Conservation (phyloP, 1,140 invertebrate species). For the Drosophila tsacasi region DNA sequence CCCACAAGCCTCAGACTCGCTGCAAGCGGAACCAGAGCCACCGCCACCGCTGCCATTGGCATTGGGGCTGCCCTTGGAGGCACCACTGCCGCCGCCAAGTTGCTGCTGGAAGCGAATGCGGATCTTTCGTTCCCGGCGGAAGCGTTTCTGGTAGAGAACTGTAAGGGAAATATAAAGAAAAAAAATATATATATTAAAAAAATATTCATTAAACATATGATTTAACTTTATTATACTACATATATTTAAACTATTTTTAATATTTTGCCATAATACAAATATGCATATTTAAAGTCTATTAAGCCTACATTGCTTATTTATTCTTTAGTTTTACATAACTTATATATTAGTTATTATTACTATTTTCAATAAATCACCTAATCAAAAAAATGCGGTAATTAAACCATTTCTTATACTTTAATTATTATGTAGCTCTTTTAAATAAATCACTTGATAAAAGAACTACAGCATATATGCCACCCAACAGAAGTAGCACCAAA, state of each 20-base stretch:
- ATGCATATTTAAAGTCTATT: neutral
- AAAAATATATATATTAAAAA: neutral
- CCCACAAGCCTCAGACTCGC: conserved; percentile 49
- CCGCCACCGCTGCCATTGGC: conserved; percentile 51
- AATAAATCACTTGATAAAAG: neutral
- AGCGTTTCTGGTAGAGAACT: conserved; percentile 94
- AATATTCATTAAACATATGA: too few species aligned
- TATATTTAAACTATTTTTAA: neutral
- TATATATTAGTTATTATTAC: neutral
- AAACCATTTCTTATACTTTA: neutral
- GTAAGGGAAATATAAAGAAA: conserved; percentile 77
- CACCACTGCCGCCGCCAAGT: conserved; percentile 87
- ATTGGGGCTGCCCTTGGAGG: conserved; percentile 48
- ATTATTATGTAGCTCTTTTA: neutral
- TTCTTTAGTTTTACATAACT: neutral
- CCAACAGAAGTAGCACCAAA: neutral
- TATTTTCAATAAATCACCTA: too few species aligned
- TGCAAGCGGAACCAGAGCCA: conserved; percentile 39
- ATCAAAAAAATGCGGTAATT: too few species aligned
- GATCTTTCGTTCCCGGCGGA: conserved; percentile 93
- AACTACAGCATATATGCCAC: neutral
- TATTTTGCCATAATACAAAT: neutral
- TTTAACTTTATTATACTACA: too few species aligned
- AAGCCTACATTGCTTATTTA: neutral
- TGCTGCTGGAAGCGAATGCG: conserved; percentile 93